Base-by-base conservation (phyloP, 2,888 invertebrate species). In the Lobophora halterata region DNA sequence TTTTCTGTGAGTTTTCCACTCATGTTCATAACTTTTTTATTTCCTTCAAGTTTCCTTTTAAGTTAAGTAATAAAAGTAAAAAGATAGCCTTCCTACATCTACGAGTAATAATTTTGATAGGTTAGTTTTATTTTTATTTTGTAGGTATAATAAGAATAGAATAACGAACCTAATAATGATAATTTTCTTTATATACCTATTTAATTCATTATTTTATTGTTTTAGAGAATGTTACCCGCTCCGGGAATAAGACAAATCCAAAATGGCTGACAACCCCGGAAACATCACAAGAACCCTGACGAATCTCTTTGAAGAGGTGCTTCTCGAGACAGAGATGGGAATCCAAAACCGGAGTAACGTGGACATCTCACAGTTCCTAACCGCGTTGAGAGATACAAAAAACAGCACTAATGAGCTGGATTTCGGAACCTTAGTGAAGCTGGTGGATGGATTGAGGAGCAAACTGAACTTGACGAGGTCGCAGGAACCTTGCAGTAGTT, bases 281-380 rank as follows among this genome's bases (percentile, higher is more conserved):
- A 86, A 86, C 42, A 79, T 87, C 50, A 86, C 86, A 6, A 73
- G 78, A 48, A 70, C 80, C 0, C 48, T 87, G 7, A 78, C 82
- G 1, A 77, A 71, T 49, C 58, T 86, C 25, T 85, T 87, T 29
- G 80, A 80, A 51, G 83, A 85, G 37, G 76, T 86, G 75, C 46
- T 86, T 14, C 52, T 76, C 2, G 78, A 78, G 9, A 72, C 79
- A 0, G 79, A 78, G 31, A 64, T 69, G 14, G 55, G 61, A 0
- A 65, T 56, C n/a, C 71, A 70, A n/a, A 82, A 81, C 35, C 59
- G 65, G 5, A 79, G 65, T 11, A 70, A 67, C 26, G 55, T 79
- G 1, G 74, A 83, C 47, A 57, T 85, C 16, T 65, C 76, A 0
- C 77, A 79, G 35, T 80, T 83, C 37, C 48, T 86, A 1, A 69